phyloP scores from a whole-genome alignment of 2,888 invertebrate genomes.

The Orchestes rusci region DNA sequence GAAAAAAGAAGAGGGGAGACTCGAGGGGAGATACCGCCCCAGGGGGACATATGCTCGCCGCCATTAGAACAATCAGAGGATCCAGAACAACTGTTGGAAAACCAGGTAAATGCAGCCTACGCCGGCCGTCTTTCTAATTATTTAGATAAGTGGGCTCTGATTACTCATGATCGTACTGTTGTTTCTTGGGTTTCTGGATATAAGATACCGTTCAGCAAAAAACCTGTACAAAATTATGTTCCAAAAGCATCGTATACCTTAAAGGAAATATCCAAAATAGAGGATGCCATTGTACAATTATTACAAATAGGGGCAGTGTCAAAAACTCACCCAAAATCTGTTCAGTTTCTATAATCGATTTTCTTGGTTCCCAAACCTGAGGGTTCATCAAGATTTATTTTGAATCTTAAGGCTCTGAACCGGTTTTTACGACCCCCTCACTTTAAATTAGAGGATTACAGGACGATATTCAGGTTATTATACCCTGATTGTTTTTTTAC shows the following conservation, averaged over 20 bases:
- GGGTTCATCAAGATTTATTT: slow-evolving; percentile 20
- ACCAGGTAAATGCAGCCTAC: slow-evolving; percentile 9
- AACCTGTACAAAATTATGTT: slow-evolving; percentile 5
- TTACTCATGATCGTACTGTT: slow-evolving; percentile 8
- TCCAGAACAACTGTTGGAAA: not conserved
- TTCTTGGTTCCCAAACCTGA: slow-evolving; percentile 21
- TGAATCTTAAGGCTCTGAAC: slow-evolving; percentile 26
- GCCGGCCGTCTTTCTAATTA: slow-evolving; percentile 12
- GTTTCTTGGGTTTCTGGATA: slow-evolving; percentile 9
- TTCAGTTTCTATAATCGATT: slow-evolving; percentile 20
- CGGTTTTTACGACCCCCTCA: slow-evolving; percentile 25
- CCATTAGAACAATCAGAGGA: slow-evolving; percentile 3
- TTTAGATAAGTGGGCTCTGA: slow-evolving; percentile 7
- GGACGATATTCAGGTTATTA: slow-evolving; percentile 25
- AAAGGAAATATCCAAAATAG: not conserved
- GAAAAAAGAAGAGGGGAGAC: slow-evolving; percentile 16
- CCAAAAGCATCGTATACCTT: slow-evolving; percentile 3
- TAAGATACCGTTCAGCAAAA: slow-evolving; percentile 8
- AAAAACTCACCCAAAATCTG: slow-evolving; percentile 6
- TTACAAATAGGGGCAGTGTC: slow-evolving; percentile 10
- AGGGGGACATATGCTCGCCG: slow-evolving; percentile 1
- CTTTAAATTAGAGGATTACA: slow-evolving; percentile 31
- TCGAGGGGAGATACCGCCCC: no score
- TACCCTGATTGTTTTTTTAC: slow-evolving; percentile 9
- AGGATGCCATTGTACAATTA: not conserved